These are phyloP conservation scores for Spodoptera picta DNA, from an alignment of 2,888 invertebrate genomes.

Conservation along the genomic window DNA sequence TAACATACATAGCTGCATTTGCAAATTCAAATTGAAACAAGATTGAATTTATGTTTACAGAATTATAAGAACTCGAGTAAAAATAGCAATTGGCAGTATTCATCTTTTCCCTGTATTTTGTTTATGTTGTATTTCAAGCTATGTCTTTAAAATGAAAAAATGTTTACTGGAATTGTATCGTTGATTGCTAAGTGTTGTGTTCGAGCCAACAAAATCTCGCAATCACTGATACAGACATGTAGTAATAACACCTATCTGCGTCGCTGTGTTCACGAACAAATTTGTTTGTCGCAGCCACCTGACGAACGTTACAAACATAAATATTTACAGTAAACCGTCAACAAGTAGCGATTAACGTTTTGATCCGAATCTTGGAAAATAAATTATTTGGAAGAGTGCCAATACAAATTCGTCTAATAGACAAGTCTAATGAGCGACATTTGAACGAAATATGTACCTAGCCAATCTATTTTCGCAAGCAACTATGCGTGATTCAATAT, in stretches of 20 bases:
- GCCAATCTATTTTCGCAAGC: constrained; percentile 74
- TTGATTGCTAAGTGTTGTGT: constrained; percentile 8
- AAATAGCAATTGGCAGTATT: constrained; percentile 16
- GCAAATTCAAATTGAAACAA: too few relatives aligned
- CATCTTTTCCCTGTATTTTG: constrained; percentile 13
- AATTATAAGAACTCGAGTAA: constrained; percentile 8
- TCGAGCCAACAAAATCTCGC: too few relatives aligned
- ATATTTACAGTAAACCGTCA: constrained; percentile 61
- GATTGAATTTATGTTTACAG: background rate
- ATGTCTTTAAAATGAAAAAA: background rate
- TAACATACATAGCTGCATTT: too few relatives aligned
- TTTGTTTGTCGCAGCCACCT: constrained; percentile 41
- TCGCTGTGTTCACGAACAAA: constrained; percentile 35
- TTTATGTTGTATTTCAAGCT: constrained; percentile 5
- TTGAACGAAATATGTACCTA: constrained; percentile 66
- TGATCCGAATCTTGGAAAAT: constrained; percentile 68
- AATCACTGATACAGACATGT: constrained; percentile 16
- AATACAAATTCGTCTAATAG: constrained; percentile 77
- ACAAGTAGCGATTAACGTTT: constrained; percentile 53
- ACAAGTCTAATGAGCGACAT: constrained; percentile 82
- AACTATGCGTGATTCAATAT: constrained; percentile 45
- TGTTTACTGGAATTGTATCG: constrained; percentile 13
- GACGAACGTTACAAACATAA: constrained; percentile 65
- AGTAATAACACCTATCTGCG: constrained; percentile 33
- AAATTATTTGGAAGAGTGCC: constrained; percentile 78